A percentile compares a stretch with the other conserved stretches of the same genome.
Conservation (phyloP, 2,888 invertebrate species). For the Macaria notata region DNA sequence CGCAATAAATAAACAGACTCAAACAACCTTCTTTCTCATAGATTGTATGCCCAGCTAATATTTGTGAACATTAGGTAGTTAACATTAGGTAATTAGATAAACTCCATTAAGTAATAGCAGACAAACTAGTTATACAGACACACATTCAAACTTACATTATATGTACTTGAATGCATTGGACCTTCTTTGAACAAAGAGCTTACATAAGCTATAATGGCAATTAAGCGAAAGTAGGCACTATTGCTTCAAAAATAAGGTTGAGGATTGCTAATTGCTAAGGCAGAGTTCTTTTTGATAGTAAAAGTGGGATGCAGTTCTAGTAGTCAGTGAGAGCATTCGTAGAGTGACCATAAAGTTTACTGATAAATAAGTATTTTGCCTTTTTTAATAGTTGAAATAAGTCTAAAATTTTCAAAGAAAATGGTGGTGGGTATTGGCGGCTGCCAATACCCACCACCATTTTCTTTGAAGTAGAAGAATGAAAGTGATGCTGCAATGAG, state of each 20-base stretch:
- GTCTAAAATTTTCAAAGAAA: too few species aligned
- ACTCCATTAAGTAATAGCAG: slow-evolving; percentile 23
- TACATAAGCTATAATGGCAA: slow-evolving; percentile 32
- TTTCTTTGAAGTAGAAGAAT: too few species aligned
- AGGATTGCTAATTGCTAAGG: not conserved
- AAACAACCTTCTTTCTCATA: too few species aligned
- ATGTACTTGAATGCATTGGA: slow-evolving; percentile 11
- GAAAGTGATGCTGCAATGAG: too few species aligned
- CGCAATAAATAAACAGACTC: too few species aligned
- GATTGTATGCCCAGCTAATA: not conserved
- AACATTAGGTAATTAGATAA: slow-evolving; percentile 9
- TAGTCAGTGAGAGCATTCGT: slow-evolving; percentile 17
- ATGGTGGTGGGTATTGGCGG: too few species aligned
- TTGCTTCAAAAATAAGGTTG: not conserved
- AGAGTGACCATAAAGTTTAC: slow-evolving; percentile 14
- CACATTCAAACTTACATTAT: slow-evolving; percentile 2
- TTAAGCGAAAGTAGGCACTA: slow-evolving; percentile 19
- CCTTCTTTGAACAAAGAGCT: slow-evolving; percentile 27
- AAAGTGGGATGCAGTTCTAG: slow-evolving; percentile 42
- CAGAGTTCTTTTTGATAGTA: slow-evolving; percentile 26
- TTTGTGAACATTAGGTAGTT: not conserved
- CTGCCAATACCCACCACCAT: too few species aligned
- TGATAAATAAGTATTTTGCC: not conserved
- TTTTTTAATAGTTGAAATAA: too few species aligned
- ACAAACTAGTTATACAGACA: slow-evolving; percentile 15